phyloP scores from a whole-genome alignment of 2,113 vertebrate genomes.

The Neodon shergylaensis region DNA sequence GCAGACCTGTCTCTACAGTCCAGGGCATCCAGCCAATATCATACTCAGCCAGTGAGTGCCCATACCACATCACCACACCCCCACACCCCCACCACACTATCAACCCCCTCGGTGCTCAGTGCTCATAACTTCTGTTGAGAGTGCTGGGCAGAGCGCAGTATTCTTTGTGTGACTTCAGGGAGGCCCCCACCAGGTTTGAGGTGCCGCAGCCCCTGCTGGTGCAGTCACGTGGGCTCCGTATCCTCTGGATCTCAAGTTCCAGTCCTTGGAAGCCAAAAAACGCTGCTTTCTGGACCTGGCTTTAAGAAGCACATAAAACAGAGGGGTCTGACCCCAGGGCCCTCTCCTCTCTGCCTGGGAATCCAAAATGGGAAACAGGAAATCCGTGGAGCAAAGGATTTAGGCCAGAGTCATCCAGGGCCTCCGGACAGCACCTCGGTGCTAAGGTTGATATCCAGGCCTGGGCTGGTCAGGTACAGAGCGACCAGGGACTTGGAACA shows the following conservation, averaged over 20 bases:
- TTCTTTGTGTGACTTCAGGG: neutral
- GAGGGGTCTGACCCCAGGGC: neutral
- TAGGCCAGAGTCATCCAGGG: neutral
- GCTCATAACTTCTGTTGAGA: neutral
- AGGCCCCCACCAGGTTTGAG: neutral
- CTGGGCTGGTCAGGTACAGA: neutral
- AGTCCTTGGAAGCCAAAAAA: neutral
- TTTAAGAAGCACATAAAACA: neutral
- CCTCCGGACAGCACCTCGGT: neutral
- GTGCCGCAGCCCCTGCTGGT: too few species aligned
- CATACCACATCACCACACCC: too few species aligned
- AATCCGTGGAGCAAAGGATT: slow-evolving; percentile 51
- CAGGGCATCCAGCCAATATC: neutral
- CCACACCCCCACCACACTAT: neutral
- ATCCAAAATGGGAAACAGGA: neutral
- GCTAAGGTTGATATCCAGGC: neutral
- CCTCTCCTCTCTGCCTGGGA: neutral
- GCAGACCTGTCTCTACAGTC: neutral
- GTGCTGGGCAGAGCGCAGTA: neutral
- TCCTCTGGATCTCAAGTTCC: neutral
- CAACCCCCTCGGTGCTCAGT: too few species aligned
- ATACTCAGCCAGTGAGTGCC: neutral
- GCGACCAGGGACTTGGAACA: neutral
- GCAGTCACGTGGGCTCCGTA: neutral
- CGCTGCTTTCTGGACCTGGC: too few species aligned